A percentile compares a stretch with the other conserved stretches of the same genome.
Conservation (phyloP, 2,888 invertebrate species). For the Barypeithes pellucidus region DNA sequence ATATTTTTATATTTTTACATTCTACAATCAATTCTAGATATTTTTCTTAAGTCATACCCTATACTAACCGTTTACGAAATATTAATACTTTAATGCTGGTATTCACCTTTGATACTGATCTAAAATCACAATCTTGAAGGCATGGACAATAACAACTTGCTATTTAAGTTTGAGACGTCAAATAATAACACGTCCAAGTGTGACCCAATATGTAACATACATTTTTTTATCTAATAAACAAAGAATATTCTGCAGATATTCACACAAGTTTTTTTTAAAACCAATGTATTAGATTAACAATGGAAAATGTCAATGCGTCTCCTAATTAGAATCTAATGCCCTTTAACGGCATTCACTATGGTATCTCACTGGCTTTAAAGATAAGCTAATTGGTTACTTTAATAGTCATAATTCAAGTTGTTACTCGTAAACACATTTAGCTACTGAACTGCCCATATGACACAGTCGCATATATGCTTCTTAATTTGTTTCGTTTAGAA, state of each 20-base stretch:
- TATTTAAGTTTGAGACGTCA: no score
- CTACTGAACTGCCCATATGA: slow-evolving; percentile 50
- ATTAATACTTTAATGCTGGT: no score
- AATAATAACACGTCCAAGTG: no score
- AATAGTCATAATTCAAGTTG: slow-evolving; percentile 53
- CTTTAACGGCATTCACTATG: slow-evolving; percentile 48
- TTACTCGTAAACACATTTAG: slow-evolving; percentile 54
- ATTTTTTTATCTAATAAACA: neutral
- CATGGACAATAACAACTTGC: no score
- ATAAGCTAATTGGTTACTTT: slow-evolving; percentile 54
- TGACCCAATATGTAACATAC: neutral
- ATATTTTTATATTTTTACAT: no score
- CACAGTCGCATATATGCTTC: slow-evolving; percentile 42
- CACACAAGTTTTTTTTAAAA: neutral
- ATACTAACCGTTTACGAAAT: no score
- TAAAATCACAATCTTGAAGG: no score
- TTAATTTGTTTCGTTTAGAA: slow-evolving; percentile 43
- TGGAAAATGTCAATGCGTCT: slow-evolving; percentile 33
- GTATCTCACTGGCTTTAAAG: slow-evolving; percentile 45
- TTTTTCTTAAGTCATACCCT: no score
- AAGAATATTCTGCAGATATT: neutral
- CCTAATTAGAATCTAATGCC: slow-evolving; percentile 54
- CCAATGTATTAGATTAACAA: slow-evolving; percentile 39
- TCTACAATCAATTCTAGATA: no score
- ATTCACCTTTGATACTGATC: no score